phyloP scores from a whole-genome alignment of 2,113 vertebrate species.

The Podocnemis expansa region DNA sequence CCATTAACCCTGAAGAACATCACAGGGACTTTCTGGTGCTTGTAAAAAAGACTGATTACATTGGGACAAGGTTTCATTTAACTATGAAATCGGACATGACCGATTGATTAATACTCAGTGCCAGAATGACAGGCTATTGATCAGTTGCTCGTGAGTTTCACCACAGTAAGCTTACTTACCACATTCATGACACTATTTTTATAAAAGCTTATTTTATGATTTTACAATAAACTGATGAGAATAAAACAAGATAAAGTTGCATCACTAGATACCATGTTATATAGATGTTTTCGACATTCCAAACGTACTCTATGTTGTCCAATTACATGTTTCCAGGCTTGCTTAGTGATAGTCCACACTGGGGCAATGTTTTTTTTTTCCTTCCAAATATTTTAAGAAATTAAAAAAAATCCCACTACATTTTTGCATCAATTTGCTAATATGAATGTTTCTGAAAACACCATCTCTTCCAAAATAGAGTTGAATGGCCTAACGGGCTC shows the following conservation, averaged over 20 bases:
- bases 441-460: background rate
- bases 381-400: too few species aligned
- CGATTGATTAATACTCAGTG: constrained; percentile 76
- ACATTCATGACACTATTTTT: background rate
- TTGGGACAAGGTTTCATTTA: constrained; percentile 68
- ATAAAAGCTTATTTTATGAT: background rate
- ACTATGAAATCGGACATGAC: constrained; percentile 84
- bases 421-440: background rate
- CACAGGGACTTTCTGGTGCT: background rate
- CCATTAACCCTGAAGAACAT: background rate
- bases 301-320: too few species aligned
- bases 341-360: background rate
- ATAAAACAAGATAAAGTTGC: background rate
- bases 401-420: background rate
- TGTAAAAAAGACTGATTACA: background rate
- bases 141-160: constrained; percentile 5
- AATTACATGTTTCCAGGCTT: background rate
- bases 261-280: background rate
- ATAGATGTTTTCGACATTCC: too few species aligned
- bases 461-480: background rate
- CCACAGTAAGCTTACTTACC: constrained; percentile 1
- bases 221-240: background rate
- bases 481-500: accelerated
- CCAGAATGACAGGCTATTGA: constrained; percentile 63
- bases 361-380: background rate